Conservation (phyloP, 1,140 invertebrate species). For the Batillaria attramentaria region DNA sequence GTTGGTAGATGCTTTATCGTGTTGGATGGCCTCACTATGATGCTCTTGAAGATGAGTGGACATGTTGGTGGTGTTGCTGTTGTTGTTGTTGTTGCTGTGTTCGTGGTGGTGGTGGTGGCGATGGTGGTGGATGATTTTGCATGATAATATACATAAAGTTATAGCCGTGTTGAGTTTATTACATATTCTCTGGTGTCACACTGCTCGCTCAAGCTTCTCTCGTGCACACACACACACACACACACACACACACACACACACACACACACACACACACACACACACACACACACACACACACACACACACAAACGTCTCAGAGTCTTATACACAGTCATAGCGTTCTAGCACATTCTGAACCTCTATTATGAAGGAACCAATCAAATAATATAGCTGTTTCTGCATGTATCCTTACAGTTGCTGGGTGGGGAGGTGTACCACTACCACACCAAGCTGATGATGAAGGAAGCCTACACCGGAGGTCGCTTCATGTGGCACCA, state of each 20-base stretch:
- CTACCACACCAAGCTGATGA: constrained; percentile 58
- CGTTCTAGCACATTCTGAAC: background rate
- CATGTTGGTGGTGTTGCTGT: too few relatives aligned
- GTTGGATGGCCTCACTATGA: too few relatives aligned
- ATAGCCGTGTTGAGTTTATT: too few relatives aligned
- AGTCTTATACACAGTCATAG: background rate
- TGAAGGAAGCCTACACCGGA: constrained; percentile 59
- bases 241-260: constrained; percentile 10
- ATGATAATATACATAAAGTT: background rate
- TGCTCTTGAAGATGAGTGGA: too few relatives aligned
- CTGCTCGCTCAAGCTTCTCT: too few relatives aligned
- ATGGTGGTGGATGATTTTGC: background rate
- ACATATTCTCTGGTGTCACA: too few relatives aligned
- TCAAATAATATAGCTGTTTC: background rate
- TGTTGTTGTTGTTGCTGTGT: too few relatives aligned
- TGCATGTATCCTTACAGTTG: too few relatives aligned
- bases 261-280: background rate
- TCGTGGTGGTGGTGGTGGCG: too few relatives aligned
- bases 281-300: constrained; percentile 4
- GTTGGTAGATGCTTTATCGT: too few relatives aligned
- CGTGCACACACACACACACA: background rate
- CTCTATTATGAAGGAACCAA: background rate
- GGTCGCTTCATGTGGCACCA: constrained; percentile 58
- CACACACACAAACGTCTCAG: background rate
- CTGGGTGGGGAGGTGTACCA: constrained; percentile 60